Conservation (phyloP, 35 echinoderm and acorn worm genomes). For the Anneissia japonica region DNA sequence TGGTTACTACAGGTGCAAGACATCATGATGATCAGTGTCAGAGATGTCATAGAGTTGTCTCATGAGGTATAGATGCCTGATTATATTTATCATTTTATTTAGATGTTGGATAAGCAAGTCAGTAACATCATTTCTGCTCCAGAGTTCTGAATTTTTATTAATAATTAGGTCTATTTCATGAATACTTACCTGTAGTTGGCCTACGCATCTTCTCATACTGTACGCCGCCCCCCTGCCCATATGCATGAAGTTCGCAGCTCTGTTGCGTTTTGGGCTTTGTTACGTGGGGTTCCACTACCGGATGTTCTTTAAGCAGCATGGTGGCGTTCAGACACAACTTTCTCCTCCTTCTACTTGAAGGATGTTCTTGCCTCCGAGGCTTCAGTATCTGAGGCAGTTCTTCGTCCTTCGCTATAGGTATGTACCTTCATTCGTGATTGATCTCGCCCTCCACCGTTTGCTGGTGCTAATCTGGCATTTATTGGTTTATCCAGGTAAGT, state of each 20-base stretch:
- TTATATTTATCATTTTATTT: no score
- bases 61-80: constrained; percentile 72
- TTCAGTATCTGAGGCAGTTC: not conserved
- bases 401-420: not conserved
- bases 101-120: no score
- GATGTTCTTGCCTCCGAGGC: not conserved
- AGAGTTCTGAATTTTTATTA: no score
- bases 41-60: constrained; percentile 82
- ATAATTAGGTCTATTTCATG: no score
- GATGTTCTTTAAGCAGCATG: not conserved
- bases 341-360: not conserved
- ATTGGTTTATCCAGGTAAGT: not conserved
- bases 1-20: constrained; percentile 99
- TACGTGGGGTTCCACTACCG: not conserved
- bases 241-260: not conserved
- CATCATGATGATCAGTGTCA: constrained; percentile 88
- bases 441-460: not conserved
- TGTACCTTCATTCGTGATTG: not conserved
- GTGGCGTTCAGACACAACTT: not conserved
- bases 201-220: not conserved
- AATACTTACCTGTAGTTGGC: no score
- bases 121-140: no score
- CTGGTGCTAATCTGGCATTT: not conserved
- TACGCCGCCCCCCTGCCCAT: not conserved
- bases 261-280: not conserved